A percentile compares a stretch with the other conserved stretches of the same genome.
Evolutionary conservation across 2,888 invertebrate species (phyloP).

Genomic region (Pteria penguin): DNA sequence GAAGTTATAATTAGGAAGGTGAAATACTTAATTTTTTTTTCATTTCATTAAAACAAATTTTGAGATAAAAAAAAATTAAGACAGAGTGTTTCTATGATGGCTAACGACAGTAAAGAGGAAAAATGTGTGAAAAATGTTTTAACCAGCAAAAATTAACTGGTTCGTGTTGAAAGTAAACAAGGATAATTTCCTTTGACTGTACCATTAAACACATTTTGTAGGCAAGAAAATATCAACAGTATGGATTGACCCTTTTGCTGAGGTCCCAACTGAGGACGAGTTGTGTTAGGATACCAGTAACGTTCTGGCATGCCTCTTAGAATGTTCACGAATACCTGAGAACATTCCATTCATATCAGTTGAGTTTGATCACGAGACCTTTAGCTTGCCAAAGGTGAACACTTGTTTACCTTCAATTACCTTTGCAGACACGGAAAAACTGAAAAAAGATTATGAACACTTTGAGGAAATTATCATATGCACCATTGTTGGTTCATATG

Average conservation of each 20-base stretch:
- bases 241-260: slow-evolving; percentile 1
- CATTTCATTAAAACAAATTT: too few relatives aligned
- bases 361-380: neutral
- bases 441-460: neutral
- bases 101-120: too few relatives aligned
- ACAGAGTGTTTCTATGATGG: too few relatives aligned
- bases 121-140: too few relatives aligned
- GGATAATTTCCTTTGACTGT: too few relatives aligned
- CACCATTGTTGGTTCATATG: neutral
- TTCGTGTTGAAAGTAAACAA: too few relatives aligned
- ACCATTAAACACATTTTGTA: neutral
- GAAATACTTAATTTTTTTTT: too few relatives aligned
- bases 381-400: slow-evolving; percentile 3
- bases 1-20: too few relatives aligned
- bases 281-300: neutral
- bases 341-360: neutral
- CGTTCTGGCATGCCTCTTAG: too few relatives aligned
- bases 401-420: slow-evolving; percentile 1
- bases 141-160: too few relatives aligned
- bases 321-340: too few relatives aligned
- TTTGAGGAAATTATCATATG: slow-evolving; percentile 12
- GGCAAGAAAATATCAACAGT: neutral
- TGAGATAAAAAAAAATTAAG: too few relatives aligned
- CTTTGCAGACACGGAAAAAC: neutral
- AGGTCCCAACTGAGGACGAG: neutral